Base-by-base conservation (phyloP, 2,113 vertebrate genomes). In the Engystomops pustulosus region DNA sequence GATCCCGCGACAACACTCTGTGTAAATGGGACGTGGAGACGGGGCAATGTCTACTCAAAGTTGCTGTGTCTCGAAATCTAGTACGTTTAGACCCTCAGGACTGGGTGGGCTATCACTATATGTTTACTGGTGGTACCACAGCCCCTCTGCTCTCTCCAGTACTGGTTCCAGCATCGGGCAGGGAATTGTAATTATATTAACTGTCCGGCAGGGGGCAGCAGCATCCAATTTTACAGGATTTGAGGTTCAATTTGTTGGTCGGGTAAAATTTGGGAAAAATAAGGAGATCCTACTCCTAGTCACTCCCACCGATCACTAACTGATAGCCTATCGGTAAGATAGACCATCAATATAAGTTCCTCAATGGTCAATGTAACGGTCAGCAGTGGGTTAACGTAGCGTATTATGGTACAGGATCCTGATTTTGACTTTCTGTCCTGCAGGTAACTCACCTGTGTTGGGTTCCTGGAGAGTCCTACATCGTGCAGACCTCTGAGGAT, bases 371-470 rank as follows among this genome's bases (percentile, higher is more conserved):
- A n/a, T n/a, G n/a, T n/a, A 18, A 18, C 47, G 15, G 47, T 51
- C 51, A n/a, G 51, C 4, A 7, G 51, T 20, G 18, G 17, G 51
- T n/a, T 6, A 2, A n/a, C 51, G n/a, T 2, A 2, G 47, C 6
- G 14, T 2, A 20, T n/a, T n/a, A 17, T 53, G 20, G 55, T 60
- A 12, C 9, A 58, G 3, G 58, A 30, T 62, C 15, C 27, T 67
- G 30, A 67, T 36, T 4, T 27, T 9, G 44, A 18, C 36, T 87
- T 55, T 70, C 55, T 85, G 79, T 87, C 88, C 87, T 27, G 0
- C 86, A 99, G 97, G 97, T 99, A 81, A 99, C 98, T 78, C 96
- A 99, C 88, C 88, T 99, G 45, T 98, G 97, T 89, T 99, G 98
- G 98, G 95, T 99, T 70, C 97, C 98, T 75, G 91, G 89, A 70